These are phyloP conservation scores for Apodemia hepburni DNA, from an alignment of 2,888 invertebrate genomes.

Conservation along the genomic window DNA sequence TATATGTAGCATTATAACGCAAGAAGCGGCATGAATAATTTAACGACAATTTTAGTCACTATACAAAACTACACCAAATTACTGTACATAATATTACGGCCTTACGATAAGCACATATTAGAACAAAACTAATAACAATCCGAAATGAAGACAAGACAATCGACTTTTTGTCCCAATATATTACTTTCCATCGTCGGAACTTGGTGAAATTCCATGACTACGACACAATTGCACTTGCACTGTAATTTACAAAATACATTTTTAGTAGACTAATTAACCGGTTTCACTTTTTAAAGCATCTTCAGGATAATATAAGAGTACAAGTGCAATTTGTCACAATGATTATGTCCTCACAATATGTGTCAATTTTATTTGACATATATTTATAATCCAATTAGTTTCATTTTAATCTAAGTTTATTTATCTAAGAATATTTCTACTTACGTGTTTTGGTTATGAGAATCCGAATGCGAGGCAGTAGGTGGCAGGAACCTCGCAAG, in stretches of 20 bases:
- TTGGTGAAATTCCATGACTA: too few species aligned
- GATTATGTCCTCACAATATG: not conserved
- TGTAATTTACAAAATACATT: too few species aligned
- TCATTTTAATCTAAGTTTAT: not conserved
- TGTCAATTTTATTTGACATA: not conserved
- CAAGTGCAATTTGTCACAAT: too few species aligned
- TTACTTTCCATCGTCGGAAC: too few species aligned
- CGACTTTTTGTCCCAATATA: not conserved
- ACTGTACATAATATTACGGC: not conserved
- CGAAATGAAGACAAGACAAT: not conserved
- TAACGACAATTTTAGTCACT: not conserved
- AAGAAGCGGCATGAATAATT: not conserved
- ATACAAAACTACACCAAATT: not conserved
- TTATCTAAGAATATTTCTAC: constrained; percentile 48
- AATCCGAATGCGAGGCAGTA: constrained; percentile 80
- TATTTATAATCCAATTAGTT: not conserved
- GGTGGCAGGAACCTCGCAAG: constrained; percentile 81
- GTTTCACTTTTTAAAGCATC: too few species aligned
- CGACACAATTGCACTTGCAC: too few species aligned
- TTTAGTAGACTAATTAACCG: too few species aligned
- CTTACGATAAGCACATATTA: not conserved
- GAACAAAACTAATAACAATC: not conserved
- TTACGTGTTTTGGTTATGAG: constrained; percentile 83
- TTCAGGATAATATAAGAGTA: too few species aligned
- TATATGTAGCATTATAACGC: not conserved